Conservation (phyloP, 2,113 vertebrate species). For the Upupa epops region DNA sequence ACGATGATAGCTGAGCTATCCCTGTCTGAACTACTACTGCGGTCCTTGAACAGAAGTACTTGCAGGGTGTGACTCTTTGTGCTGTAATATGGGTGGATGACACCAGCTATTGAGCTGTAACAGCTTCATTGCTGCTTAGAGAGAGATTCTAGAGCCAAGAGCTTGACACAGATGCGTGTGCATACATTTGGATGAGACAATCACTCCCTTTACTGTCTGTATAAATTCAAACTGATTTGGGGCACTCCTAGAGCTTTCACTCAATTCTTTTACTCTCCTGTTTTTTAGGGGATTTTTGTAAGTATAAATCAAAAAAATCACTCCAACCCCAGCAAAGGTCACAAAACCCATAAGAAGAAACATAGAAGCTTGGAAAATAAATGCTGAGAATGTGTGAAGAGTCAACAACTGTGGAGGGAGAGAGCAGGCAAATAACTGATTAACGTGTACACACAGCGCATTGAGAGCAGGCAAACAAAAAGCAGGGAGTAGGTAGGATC, state of each 20-base stretch:
- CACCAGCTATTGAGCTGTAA: background rate
- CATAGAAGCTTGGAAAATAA: background rate
- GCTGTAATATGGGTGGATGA: background rate
- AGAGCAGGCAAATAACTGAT: background rate
- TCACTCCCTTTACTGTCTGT: background rate
- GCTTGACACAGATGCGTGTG: fast-evolving
- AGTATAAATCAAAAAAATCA: fast-evolving
- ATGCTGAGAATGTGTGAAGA: background rate
- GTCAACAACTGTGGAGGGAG: background rate
- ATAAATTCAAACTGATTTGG: background rate
- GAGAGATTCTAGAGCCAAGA: background rate
- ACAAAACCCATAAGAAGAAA: background rate
- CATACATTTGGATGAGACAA: background rate
- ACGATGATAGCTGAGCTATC: background rate
- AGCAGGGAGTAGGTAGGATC: background rate
- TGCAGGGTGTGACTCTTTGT: background rate
- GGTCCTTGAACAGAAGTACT: background rate
- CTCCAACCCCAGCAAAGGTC: background rate
- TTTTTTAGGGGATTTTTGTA: background rate
- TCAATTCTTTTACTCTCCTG: background rate
- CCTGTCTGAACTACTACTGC: background rate
- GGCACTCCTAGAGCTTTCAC: background rate
- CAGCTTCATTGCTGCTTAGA: background rate
- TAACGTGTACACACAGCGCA: background rate
- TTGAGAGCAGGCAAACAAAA: background rate